Conservation (phyloP, 2,797 vertebrate genomes). For the Protonibea diacanthus region DNA sequence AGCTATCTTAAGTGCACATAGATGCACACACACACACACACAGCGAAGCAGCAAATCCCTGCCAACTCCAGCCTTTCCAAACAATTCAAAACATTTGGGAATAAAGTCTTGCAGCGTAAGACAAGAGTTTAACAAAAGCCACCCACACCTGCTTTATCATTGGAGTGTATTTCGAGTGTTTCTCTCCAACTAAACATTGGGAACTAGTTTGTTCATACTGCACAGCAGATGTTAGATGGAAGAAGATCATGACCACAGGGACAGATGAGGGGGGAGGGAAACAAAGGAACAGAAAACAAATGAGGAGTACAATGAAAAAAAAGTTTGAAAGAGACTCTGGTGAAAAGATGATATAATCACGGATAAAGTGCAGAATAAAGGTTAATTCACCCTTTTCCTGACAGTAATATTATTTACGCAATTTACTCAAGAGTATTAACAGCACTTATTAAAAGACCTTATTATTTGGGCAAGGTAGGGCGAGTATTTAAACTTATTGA, state of each 20-base stretch:
- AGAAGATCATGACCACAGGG: slow-evolving; percentile 22
- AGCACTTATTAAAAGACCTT: not conserved
- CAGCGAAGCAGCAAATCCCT: slow-evolving; percentile 34
- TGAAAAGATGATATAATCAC: not conserved
- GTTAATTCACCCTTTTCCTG: not conserved
- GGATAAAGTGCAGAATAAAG: not conserved
- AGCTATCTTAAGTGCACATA: slow-evolving; percentile 40
- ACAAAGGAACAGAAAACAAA: not conserved
- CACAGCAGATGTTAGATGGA: slow-evolving; percentile 56
- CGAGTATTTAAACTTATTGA: too few relatives aligned
- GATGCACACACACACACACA: slow-evolving; percentile 35
- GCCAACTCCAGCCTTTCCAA: slow-evolving; percentile 58
- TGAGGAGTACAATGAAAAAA: not conserved
- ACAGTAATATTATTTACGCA: not conserved
- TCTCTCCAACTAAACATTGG: slow-evolving; percentile 54
- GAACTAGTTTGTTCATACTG: slow-evolving; percentile 37
- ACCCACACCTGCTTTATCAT: slow-evolving; percentile 68
- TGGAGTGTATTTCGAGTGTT: slow-evolving; percentile 32
- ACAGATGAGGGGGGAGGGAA: not conserved
- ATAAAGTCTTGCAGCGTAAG: slow-evolving; percentile 51
- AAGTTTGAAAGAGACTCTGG: not conserved
- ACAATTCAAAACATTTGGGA: slow-evolving; percentile 68
- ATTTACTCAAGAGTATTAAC: not conserved
- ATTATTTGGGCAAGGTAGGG: not conserved
- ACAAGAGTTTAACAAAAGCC: slow-evolving; percentile 63